Base-by-base conservation (phyloP, 2,888 invertebrate genomes). In the Heliothis peltigera region DNA sequence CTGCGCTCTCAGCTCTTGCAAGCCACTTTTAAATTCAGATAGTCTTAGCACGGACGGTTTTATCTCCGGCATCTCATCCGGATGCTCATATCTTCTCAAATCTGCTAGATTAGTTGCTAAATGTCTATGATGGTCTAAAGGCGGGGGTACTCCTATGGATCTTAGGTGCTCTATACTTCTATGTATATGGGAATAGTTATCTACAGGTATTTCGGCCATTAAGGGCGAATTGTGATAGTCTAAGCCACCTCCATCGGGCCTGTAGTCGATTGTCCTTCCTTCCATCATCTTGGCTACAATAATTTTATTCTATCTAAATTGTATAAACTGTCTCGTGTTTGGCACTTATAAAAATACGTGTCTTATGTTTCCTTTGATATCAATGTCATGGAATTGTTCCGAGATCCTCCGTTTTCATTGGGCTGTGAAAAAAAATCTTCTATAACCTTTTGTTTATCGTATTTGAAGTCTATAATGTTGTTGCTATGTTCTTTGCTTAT, bases 211-310 rank as follows among this genome's bases (percentile, higher is more conserved):
- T 90, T 96, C 96, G 0, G 96, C 96, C 94, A 96, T 96, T 15
- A 96, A 85, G 8, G 96, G 96, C 15, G 96, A 96, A 84, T 96
- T 96, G 87, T 96, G 96, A 87, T 96, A 96, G 83, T 96, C 96
- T 68, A 96, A 91, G 42, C 96, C 96, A 63, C 96, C 96, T 83
- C 96, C 96, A 69, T 95, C 95, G 44, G 95, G 92, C 82, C 95
- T 89, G 81, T 95, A 95, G 79, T 95, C 95, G 76, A 95, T 95
- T 48, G 95, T 95, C 84, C 95, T 86, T 83, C 95, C 95, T 92
- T 95, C 95, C 95, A 95, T 95, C 94, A 95, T 95, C 88, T 93
- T 93, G 88, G 82, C 80, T 81, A 82, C 75, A 81, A 77, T 82
- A 81, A 84, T 85, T 85, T 86, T 87, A 64, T 72, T 90, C 92